Evolutionary conservation across 2,797 vertebrate genomes (phyloP), one percentile per base, ranked within the genome.

Genomic region (Anniella stebbinsi): DNA sequence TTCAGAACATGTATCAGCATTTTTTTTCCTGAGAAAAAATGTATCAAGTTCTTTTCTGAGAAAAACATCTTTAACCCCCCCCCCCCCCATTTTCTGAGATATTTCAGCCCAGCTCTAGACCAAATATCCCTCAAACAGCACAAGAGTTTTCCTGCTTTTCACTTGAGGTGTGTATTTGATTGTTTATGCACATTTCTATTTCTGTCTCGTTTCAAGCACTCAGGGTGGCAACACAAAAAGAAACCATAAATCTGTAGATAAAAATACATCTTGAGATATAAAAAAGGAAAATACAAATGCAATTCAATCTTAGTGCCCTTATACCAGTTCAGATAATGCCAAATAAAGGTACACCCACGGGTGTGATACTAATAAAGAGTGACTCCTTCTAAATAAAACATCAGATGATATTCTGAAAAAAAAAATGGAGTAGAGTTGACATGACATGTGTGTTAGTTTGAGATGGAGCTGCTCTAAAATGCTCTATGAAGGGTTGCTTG

Each of bases 221-320:
- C 30, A 25, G 11, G 11, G 23, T 67, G 33, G 38, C 11, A 69
- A 80, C 41, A 28, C 33, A 54, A 21, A 87, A 80, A 80, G 45
- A 45, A 67, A 18, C 76, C 1, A n/a, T 87, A 70, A 69, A 63
- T 33, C 67, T n/a, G 23, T 4, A 84, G 33, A 84, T 84, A 70
- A 84, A 63, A 84, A 84, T n/a, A 84, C 30, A 30, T n/a, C 84
- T 41, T 75, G 23, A 75, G 36, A 76, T 70, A 84, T 51, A 21
- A n/a, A 57, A 70, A 41, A 84, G 67, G 30, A n/a, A 70, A 73
- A 85, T 63, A 41, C 33, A 86, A 86, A 76, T 86, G 21, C 36
- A 60, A 76, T 41, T 86, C 60, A 63, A 63, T 63, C 54, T 18
- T 51, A 76, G 18, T 85, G 36, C 45, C 38, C 84, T 25, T 76